Evolutionary conservation across 2,113 vertebrate species (phyloP), one percentile per base, ranked within the genome.

Genomic region (Psilopsiagon aymara): DNA sequence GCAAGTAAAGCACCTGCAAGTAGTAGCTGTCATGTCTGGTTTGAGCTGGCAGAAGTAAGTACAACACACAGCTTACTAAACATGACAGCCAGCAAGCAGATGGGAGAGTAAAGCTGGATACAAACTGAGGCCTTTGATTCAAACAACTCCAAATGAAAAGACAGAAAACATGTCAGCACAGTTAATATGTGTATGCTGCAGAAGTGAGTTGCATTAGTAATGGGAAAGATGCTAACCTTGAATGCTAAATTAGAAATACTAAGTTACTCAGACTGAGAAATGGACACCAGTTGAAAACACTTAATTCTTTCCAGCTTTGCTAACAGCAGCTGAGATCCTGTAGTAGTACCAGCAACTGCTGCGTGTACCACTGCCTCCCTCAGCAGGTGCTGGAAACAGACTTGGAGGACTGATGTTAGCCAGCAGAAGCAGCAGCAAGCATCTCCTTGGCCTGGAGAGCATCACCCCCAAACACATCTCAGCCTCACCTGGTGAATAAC

Each of bases 401-500:
- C 55, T 23, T 19, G 43, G 21, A 86, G 44, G 39, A 64, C 11
- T 27, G 29, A 35, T 6, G 43, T 35, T 25, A 44, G 39, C 33
- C 35, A 92, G 57, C 46, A 69, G 83, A 86, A 23, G 84, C 62
- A 90, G 53, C 35, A 90, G 74, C 27, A 39, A 8, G 13, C 17
- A 29, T 18, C 52, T 55, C 62, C 69, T 57, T 1, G 0, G 53
- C 29, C 84, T 70, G 37, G 60, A 51, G 17, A 71, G 14, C 69
- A 13, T 2, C 37, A 33, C 20, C 39, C 44, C 64, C 33, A 57
- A 21, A 13, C 2, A 19, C 3, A 2, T 4, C 39, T 62, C 82
- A 41, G 73, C 49, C 97, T 80, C 97, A 99, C 99, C 99, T 99
- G 99, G 90, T 99, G 99, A 91, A 99, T 99, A 94, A 99, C 93